Evolutionary conservation across 2,888 invertebrate genomes (phyloP).

Genomic region (Cepaea hortensis): DNA sequence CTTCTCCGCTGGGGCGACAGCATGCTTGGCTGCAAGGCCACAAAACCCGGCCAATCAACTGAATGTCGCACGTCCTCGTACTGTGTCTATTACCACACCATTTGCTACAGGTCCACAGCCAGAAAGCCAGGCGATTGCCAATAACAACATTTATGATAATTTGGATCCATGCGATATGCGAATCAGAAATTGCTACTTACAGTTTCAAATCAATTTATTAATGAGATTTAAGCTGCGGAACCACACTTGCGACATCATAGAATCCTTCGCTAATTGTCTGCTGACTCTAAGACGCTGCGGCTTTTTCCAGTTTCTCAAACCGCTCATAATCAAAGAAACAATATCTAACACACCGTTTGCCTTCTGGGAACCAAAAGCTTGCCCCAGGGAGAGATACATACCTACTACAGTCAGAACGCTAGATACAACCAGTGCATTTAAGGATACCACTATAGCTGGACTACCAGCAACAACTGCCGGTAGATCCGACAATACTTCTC

Average conservation of each 20-base stretch:
- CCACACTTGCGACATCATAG: slow-evolving; percentile 5
- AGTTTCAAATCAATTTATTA: neutral
- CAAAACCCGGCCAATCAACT: neutral
- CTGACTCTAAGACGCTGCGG: neutral
- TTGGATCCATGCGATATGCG: neutral
- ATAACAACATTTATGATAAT: neutral
- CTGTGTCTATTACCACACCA: neutral
- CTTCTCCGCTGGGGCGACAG: neutral
- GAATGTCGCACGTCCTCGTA: neutral
- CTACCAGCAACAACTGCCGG: neutral
- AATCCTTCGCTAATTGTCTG: slow-evolving; percentile 9
- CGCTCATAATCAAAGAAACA: neutral
- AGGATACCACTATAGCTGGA: neutral
- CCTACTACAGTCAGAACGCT: neutral
- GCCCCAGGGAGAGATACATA: neutral
- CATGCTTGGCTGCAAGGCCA: slow-evolving; percentile 2
- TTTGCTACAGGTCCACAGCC: neutral
- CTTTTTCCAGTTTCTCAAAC: neutral
- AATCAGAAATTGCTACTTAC: slow-evolving; percentile 8
- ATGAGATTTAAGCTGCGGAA: neutral
- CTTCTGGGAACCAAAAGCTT: slow-evolving; percentile 14
- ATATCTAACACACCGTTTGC: neutral
- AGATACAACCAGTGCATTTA: neutral
- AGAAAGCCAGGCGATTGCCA: neutral
- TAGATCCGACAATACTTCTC: too few species aligned